Base-by-base conservation (phyloP, 2,113 vertebrate genomes). In the Chamaetylas fuelleborni region DNA sequence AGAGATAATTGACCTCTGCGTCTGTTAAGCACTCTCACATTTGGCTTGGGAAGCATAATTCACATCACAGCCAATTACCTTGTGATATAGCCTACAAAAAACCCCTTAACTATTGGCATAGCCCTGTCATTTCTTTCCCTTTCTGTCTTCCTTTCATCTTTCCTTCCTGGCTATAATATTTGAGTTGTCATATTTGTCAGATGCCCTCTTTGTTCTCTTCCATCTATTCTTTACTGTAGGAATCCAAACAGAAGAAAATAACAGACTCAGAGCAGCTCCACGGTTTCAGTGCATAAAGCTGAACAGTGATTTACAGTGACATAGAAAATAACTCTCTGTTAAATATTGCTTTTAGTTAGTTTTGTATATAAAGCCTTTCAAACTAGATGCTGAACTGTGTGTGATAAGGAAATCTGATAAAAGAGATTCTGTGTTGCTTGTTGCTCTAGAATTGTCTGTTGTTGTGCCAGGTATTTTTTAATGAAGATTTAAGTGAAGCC, bases 1-100 rank as follows among this genome's bases (percentile, higher is more conserved):
- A 93, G 90, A 96, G 86, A 96, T 96, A 96, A 97, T 97, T 97
- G 95, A 97, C 96, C 96, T 96, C 95, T 96, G 86, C 1, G 6
- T 93, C 86, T 88, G 81, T 95, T 95, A 94, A 96, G 81, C 88
- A 73, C 94, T 91, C 82, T 95, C 80, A 88, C 81, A 88, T 96
- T 96, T 97, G 95, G 76, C 84, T 96, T 92, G 81, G 95, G 91
- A 95, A 91, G 61, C 88, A 91, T 95, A 96, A 95, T 95, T 97
- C 96, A 96, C 80, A 93, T 93, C 90, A 61, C 69, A 90, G 84
- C 76, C 81, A 95, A 95, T 97, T 96, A 96, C 84, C 69, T 88
- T 91, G 65, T 92, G 92, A 94, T 95, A 83, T 14, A 93, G 81
- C 83, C 81, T 88, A 51, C 71, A 84, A 90, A 96, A 95, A 85